Evolutionary conservation across 2,113 vertebrate genomes (phyloP).

Genomic region (Ptilorrhoa leucosticta): DNA sequence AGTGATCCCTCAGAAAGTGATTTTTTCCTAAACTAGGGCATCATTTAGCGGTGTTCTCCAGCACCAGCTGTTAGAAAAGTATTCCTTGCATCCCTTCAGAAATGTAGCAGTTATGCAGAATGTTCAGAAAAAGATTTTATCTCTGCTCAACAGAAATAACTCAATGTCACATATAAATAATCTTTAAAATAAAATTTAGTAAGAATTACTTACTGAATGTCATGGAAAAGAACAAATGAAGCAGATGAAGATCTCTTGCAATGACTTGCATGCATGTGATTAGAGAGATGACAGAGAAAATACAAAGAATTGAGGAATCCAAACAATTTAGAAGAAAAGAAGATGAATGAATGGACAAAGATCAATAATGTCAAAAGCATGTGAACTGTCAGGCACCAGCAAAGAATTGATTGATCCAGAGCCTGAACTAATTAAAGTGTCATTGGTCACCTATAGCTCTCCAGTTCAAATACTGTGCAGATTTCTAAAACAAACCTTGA

Average conservation of each 20-base stretch:
- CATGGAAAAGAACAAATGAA: not conserved
- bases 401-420: slow-evolving; percentile 37
- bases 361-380: slow-evolving; percentile 37
- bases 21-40: not conserved
- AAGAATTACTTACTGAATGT: not conserved
- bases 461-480: not conserved
- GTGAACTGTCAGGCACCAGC: not conserved
- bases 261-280: not conserved
- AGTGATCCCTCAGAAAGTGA: not conserved
- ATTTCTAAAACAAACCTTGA: slow-evolving; percentile 8
- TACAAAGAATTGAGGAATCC: slow-evolving; percentile 1
- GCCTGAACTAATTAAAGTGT: slow-evolving; percentile 53
- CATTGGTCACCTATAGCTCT: slow-evolving; percentile 25
- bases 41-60: not conserved
- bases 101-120: not conserved
- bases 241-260: not conserved
- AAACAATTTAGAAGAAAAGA: not conserved
- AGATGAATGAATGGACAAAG: slow-evolving; percentile 35
- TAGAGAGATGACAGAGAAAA: slow-evolving; percentile 33
- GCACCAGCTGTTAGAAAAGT: not conserved
- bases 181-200: not conserved
- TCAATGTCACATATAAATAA: not conserved
- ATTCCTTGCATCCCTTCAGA: not conserved
- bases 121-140: not conserved
- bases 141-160: not conserved